Conservation (phyloP, 2,888 invertebrate species). For the Flexamia atlantica region DNA sequence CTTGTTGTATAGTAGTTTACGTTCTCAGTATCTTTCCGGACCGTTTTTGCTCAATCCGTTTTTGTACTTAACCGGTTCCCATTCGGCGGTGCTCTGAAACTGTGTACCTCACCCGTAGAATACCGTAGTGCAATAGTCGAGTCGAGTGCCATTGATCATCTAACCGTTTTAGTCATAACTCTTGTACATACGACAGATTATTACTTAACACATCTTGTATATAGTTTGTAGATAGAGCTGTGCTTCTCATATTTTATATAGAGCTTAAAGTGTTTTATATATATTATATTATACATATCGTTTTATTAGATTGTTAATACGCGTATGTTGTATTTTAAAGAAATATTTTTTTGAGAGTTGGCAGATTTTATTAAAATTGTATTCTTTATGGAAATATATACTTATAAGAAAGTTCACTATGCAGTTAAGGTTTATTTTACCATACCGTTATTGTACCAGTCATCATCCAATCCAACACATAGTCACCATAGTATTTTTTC, state of each 20-base stretch:
- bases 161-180: slow-evolving; percentile 40
- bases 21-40: slow-evolving; percentile 32
- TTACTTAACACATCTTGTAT: slow-evolving; percentile 41
- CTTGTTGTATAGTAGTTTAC: slow-evolving; percentile 38
- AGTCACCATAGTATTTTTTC: background rate
- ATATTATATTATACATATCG: slow-evolving; percentile 56
- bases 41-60: slow-evolving; percentile 49
- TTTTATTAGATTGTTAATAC: slow-evolving; percentile 56
- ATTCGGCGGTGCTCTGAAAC: slow-evolving; percentile 49
- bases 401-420: slow-evolving; percentile 28
- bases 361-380: slow-evolving; percentile 58
- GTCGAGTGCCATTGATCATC: slow-evolving; percentile 36
- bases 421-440: slow-evolving; percentile 13
- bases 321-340: slow-evolving; percentile 46
- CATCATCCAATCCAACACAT: background rate
- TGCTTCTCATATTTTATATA: slow-evolving; percentile 58
- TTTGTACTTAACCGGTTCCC: slow-evolving; percentile 54
- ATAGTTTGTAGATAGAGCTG: slow-evolving; percentile 53
- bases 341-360: slow-evolving; percentile 51
- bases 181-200: slow-evolving; percentile 44
- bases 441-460: slow-evolving; percentile 19
- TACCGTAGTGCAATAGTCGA: slow-evolving; percentile 58
- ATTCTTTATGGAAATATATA: slow-evolving; percentile 53
- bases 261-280: slow-evolving; percentile 60
- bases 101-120: slow-evolving; percentile 36